Evolutionary conservation across 1,140 invertebrate genomes (phyloP).

Genomic region (Potamilus streckersoni): DNA sequence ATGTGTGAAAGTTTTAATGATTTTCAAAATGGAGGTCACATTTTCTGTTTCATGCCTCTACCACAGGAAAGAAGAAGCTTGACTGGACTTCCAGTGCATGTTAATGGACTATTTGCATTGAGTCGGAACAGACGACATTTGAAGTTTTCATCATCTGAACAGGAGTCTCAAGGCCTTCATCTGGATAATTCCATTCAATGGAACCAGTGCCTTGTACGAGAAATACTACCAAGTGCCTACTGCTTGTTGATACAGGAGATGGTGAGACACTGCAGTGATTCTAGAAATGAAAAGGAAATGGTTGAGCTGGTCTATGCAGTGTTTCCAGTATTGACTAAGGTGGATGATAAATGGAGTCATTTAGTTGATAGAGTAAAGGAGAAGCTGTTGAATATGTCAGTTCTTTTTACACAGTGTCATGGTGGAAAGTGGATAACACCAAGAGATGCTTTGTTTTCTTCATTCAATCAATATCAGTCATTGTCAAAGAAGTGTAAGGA

Average conservation of each 20-base stretch:
- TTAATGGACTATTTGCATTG: constrained; percentile 60
- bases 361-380: not conserved
- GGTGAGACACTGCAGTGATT: not conserved
- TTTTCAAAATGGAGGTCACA: constrained; percentile 40
- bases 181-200: constrained; percentile 49
- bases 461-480: too few relatives aligned
- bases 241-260: constrained; percentile 15
- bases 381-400: not conserved
- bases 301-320: constrained; percentile 10
- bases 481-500: too few relatives aligned
- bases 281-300: not conserved
- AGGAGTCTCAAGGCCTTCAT: constrained; percentile 21
- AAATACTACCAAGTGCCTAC: constrained; percentile 47
- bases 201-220: constrained; percentile 52
- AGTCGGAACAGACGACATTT: constrained; percentile 57
- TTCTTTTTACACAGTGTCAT: too few relatives aligned
- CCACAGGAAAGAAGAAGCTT: constrained; percentile 41
- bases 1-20: constrained; percentile 20
- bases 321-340: constrained; percentile 16
- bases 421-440: too few relatives aligned
- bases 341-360: not conserved
- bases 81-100: constrained; percentile 60
- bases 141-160: constrained; percentile 52
- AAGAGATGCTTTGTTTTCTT: too few relatives aligned
- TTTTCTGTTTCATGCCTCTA: constrained; percentile 62